Base-by-base conservation (phyloP, 2,888 invertebrate genomes). In the Minunthozetes semirufus region DNA sequence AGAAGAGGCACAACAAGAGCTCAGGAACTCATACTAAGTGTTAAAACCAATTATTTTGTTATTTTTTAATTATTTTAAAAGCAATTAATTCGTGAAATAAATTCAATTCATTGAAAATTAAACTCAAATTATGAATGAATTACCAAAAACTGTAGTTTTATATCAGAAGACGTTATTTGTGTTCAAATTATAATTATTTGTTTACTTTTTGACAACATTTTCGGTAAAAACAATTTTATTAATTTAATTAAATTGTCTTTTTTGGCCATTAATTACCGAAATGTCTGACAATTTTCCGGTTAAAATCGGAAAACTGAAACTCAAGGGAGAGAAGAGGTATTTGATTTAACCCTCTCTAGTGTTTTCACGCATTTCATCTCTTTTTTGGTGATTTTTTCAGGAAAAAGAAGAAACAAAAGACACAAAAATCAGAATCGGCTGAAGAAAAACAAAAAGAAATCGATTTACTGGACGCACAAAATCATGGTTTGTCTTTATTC, bases 1-100 rank as follows among this genome's bases (percentile, higher is more conserved):
- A 74, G 82, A 82, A 77, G 79, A 79, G 33, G 81, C 81, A n/a
- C 81, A 81, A 72, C 81, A 81, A 80, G 81, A 27, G 11, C 25
- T 74, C n/a, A 63, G 38, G 25, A 27, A 63, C 4, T 63, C 33
- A 3, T 63, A 63, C n/a, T 22, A 19, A 59, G 5, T 9, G 17
- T n/a, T 19, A 33, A 33, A 33, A 33, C 33, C 33, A 33, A 33
- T 33, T 33, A 3, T 33, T n/a, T 33, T 8, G 8, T 5, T 33
- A 33, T 5, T 33, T 33, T 33, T 3, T 33, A 33, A 33, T 33
- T 33, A 3, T 5, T 33, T 33, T 33, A 33, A 33, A 33, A 33
- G 3, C 33, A 33, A 33, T 33, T 5, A 33, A n/a, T 5, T 33
- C 33, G 8, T 33, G 3, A 33, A 33, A 33, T 33, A 33, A 33